phyloP scores from a whole-genome alignment of 2,888 invertebrate genomes.

The Temnothorax ravouxi region DNA sequence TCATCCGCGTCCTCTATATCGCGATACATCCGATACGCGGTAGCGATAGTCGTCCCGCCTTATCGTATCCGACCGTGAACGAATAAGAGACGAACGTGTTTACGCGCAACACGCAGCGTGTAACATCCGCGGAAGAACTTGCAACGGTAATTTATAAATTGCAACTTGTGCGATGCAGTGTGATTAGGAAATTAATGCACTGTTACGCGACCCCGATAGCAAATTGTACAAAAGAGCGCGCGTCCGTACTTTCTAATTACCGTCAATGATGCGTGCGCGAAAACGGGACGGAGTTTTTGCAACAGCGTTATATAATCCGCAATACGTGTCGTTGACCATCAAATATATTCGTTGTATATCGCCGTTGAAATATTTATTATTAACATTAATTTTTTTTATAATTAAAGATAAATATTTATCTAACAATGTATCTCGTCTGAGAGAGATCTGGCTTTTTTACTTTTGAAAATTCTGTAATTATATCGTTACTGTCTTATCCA shows the following conservation, averaged over 20 bases:
- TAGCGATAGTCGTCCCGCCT: constrained; percentile 41
- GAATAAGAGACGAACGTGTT: constrained; percentile 2
- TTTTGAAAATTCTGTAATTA: not conserved
- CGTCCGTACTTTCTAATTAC: constrained; percentile 52
- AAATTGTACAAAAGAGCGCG: constrained; percentile 47
- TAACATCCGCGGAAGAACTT: not conserved
- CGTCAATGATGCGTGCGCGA: constrained; percentile 33
- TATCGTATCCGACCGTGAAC: constrained; percentile 61
- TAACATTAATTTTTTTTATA: not conserved
- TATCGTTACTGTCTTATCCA: not conserved
- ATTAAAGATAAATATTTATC: not conserved
- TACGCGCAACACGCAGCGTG: not conserved
- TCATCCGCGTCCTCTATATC: constrained; percentile 56
- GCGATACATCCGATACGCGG: constrained; percentile 33
- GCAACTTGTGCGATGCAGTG: constrained; percentile 4
- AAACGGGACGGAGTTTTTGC: constrained; percentile 13
- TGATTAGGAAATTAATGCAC: constrained; percentile 52
- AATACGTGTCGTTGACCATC: not conserved
- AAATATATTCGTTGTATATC: not conserved
- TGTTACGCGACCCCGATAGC: constrained; percentile 53
- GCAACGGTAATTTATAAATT: constrained; percentile 46
- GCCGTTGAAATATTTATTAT: not conserved
- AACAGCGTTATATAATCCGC: constrained; percentile 8
- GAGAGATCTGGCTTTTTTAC: not conserved
- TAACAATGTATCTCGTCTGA: not conserved